Conservation (phyloP, 2,888 invertebrate species). For the Calameuta pallipes region DNA sequence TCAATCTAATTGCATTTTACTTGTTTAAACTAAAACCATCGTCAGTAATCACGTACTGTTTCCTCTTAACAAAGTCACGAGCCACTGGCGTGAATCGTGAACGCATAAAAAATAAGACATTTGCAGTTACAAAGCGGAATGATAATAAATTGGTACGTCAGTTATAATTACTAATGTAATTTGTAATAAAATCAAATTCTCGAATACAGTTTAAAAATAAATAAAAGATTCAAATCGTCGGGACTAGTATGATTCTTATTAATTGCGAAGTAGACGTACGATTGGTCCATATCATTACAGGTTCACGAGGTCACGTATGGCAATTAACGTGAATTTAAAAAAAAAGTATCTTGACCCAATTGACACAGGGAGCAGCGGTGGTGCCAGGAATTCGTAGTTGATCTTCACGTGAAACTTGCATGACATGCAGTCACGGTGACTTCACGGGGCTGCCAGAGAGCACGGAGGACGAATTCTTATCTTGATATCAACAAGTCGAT, state of each 20-base stretch:
- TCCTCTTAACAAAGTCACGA: not conserved
- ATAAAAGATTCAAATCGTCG: not conserved
- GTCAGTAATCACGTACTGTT: not conserved
- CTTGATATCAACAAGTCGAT: not conserved
- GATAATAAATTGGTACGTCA: not conserved
- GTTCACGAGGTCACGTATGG: not conserved
- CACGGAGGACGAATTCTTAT: not conserved
- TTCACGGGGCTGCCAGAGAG: not conserved
- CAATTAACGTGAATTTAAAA: not conserved
- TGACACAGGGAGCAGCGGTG: not conserved
- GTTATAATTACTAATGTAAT: not conserved
- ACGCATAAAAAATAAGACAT: not conserved
- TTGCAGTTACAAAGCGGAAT: not conserved
- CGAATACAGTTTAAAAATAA: not conserved
- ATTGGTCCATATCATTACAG: not conserved
- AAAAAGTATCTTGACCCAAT: not conserved
- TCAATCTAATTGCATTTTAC: not conserved
- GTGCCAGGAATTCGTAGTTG: not conserved
- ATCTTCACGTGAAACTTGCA: not conserved
- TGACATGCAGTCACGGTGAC: not conserved
- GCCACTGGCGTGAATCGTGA: not conserved
- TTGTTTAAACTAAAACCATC: not conserved
- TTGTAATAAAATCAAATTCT: not conserved
- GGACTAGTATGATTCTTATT: not conserved
- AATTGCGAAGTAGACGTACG: not conserved